These are phyloP conservation scores for Andrena trimmerana DNA, from an alignment of 2,888 invertebrate species.

Conservation along the genomic window DNA sequence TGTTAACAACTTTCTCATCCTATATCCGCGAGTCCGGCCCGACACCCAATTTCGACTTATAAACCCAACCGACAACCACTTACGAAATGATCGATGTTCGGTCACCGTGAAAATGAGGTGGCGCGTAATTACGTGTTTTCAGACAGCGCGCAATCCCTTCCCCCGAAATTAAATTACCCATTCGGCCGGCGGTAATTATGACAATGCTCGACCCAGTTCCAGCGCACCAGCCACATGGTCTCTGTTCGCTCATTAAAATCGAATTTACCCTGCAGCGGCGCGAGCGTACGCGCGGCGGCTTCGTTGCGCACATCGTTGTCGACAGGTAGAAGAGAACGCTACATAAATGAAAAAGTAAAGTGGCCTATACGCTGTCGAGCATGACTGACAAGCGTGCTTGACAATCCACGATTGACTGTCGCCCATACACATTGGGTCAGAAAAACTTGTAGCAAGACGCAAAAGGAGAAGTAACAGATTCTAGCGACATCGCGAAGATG, in stretches of 20 bases:
- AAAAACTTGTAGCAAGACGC: too few species aligned
- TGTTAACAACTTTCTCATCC: slow-evolving; percentile 5
- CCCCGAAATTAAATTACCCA: slow-evolving; percentile 69
- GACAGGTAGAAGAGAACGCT: slow-evolving; percentile 11
- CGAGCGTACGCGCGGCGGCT: slow-evolving; percentile 27
- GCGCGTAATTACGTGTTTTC: slow-evolving; percentile 53
- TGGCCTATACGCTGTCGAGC: not conserved
- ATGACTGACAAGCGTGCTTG: too few species aligned
- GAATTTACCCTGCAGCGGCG: slow-evolving; percentile 62
- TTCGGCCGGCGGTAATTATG: slow-evolving; percentile 59
- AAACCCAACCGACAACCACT: not conserved
- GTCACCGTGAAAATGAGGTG: slow-evolving; percentile 52
- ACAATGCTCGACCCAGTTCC: slow-evolving; percentile 53
- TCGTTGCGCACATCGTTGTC: slow-evolving; percentile 20
- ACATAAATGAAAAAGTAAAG: not conserved
- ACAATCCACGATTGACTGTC: too few species aligned
- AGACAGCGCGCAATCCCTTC: slow-evolving; percentile 55
- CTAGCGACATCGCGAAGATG: too few species aligned
- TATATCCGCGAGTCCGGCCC: not conserved
- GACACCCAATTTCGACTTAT: not conserved
- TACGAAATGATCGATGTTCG: slow-evolving; percentile 22
- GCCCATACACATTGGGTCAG: too few species aligned
- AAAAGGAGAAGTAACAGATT: too few species aligned
- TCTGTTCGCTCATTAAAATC: slow-evolving; percentile 72
- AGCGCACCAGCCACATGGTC: slow-evolving; percentile 51